Base-by-base conservation (phyloP, 1,140 invertebrate species). In the Batillaria attramentaria region DNA sequence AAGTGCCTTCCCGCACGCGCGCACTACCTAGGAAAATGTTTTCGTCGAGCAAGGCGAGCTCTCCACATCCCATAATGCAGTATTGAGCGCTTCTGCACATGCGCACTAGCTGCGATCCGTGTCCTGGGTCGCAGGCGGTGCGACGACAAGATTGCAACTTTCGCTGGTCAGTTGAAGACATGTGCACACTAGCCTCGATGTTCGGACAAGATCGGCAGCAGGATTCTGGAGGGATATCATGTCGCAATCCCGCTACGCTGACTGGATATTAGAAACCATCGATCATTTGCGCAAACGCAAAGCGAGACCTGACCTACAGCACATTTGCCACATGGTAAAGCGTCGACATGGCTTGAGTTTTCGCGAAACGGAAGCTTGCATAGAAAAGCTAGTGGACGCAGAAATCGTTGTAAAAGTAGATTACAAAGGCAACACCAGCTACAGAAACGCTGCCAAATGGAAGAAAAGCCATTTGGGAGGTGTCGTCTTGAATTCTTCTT, bases 401-500 rank as follows among this genome's bases (percentile, higher is more conserved):
- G 94, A 95, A 87, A 93, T 94, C 80, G 94, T 97, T 18, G 93
- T 95, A 76, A 95, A 95, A 92, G 95, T 96, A 5, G 95, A 96
- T 85, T 96, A 96, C 90, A 96, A 97, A 91, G 95, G 95, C 81
- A 95, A 93, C 90, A 95, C 94, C 66, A 95, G 95, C 89, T 96
- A 96, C 85, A 92, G 95, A 83, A 96, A 96, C 91, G 95, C 95
- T 16, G 93, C 88, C n/a, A 92, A 91, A 84, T 92, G 88, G 84
- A 86, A 84, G 80, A 87, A 85, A 79, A 87, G 81, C 66, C 80
- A 82, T 46, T 50, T 87, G 46, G 83, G 82, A 33, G 84, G 83
- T 31, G 80, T 84, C 28, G 86, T 89, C 8, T 82, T 87, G 24
- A 91, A 89, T 81, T 89, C 89, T 31, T 86, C 79, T 37, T 69